Percentiles rank a stretch among this genome's conserved stretches.
Evolutionary conservation across 2,113 vertebrate genomes (phyloP).

Genomic region (Aramus guarauna): DNA sequence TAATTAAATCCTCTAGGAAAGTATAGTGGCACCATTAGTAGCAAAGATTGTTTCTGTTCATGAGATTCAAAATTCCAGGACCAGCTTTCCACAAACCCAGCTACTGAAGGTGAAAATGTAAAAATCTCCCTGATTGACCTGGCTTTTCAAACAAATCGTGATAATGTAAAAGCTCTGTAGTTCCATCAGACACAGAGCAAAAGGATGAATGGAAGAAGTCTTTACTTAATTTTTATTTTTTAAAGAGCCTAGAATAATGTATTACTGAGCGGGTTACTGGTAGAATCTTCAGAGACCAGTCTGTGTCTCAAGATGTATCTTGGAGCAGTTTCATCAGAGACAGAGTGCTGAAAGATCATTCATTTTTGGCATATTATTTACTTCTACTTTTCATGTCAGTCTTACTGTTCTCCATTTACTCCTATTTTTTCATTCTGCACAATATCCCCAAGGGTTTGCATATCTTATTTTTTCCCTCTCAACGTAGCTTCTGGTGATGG

Average conservation of each 20-base stretch:
- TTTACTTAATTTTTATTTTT: neutral
- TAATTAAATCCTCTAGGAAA: neutral
- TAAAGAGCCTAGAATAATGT: neutral
- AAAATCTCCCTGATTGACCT: neutral
- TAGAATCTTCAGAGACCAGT: neutral
- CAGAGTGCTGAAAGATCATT: neutral
- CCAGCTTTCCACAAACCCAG: neutral
- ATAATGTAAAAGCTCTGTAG: neutral
- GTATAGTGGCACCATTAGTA: neutral
- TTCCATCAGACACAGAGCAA: neutral
- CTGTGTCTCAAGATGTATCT: neutral
- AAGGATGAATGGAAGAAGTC: neutral
- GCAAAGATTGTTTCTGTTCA: neutral
- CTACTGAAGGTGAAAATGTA: neutral
- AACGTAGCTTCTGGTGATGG: neutral
- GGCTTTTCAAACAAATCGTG: neutral
- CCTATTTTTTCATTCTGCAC: neutral
- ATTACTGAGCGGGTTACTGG: neutral
- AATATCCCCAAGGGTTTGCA: neutral
- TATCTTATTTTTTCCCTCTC: neutral
- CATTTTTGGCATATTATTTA: neutral
- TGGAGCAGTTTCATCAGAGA: neutral
- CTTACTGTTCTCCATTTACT: neutral
- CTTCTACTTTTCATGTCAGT: neutral
- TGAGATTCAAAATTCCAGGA: neutral